Base-by-base conservation (phyloP, 2,113 vertebrate species). In the Xiphorhynchus elegans region DNA sequence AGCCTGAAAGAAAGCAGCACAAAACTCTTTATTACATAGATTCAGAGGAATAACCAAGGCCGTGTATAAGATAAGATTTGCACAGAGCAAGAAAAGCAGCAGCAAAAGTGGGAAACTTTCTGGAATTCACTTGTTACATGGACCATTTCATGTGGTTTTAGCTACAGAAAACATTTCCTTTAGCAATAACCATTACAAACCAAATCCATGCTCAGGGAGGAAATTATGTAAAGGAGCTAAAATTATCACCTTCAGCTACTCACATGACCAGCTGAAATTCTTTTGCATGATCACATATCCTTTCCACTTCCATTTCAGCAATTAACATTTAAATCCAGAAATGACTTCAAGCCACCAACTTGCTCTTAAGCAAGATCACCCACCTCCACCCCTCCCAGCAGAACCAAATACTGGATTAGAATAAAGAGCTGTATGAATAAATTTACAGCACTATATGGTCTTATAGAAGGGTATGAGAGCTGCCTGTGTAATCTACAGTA, bases 211-310 rank as follows among this genome's bases (percentile, higher is more conserved):
- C 82, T 92, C 80, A 64, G 58, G 66, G 63, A 93, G 89, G 79
- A 90, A 91, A 87, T 85, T 81, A 87, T 75, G 91, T 82, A 70
- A 97, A 79, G 76, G 26, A 78, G 52, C n/a, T 84, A 88, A 97
- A 95, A 87, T 62, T 76, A 92, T 49, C 52, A 87, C 80, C 76
- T 87, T 90, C 66, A 67, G 42, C 64, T 59, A 17, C 33, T 84
- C 58, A 39, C 21, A 49, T 35, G 72, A 86, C 84, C 63, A 58
- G 33, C 24, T 83, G 82, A 92, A 89, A 90, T 83, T 76, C 40
- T 85, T 85, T 46, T 63, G 52, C 37, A 37, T 50, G 68, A 94
- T 42, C 86, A 62, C 23, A 88, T 83, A 56, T 39, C 88, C 75
- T 50, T 89, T 35, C 6, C 11, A 67, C 39, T 40, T 87, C 28